Evolutionary conservation across 2,797 vertebrate species (phyloP).

Genomic region (Lithobates sylvaticus): DNA sequence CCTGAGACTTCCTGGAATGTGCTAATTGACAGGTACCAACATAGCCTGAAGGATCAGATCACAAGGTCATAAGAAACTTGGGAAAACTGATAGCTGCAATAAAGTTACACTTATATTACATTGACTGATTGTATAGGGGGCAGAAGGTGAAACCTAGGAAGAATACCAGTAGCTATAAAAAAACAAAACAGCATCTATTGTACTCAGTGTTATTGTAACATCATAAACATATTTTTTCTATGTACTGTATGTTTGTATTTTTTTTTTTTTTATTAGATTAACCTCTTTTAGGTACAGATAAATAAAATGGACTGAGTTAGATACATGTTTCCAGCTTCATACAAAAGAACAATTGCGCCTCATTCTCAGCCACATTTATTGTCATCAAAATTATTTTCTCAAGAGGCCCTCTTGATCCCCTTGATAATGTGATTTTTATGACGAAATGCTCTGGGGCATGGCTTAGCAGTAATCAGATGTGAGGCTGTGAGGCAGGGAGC

Average conservation of each 20-base stretch:
- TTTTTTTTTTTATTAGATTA: neutral
- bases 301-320: too few species aligned
- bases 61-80: slow-evolving; percentile 37
- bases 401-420: too few species aligned
- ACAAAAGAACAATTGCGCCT: too few species aligned
- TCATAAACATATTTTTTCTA: neutral
- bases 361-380: too few species aligned
- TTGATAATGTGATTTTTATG: too few species aligned
- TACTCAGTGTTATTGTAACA: neutral
- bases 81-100: slow-evolving; percentile 52
- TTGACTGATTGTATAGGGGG: slow-evolving; percentile 14
- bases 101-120: slow-evolving; percentile 48
- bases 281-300: neutral
- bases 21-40: slow-evolving; percentile 55
- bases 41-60: slow-evolving; percentile 51
- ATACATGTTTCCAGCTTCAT: too few species aligned
- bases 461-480: too few species aligned
- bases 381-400: too few species aligned
- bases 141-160: slow-evolving; percentile 34
- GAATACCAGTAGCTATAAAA: slow-evolving; percentile 29
- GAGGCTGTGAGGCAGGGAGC: too few species aligned
- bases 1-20: slow-evolving; percentile 28
- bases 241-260: too few species aligned
- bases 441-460: too few species aligned
- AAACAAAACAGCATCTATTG: slow-evolving; percentile 13